These are phyloP conservation scores for Rhyacichthys aspro DNA, from an alignment of 2,797 vertebrate genomes.

Conservation along the genomic window DNA sequence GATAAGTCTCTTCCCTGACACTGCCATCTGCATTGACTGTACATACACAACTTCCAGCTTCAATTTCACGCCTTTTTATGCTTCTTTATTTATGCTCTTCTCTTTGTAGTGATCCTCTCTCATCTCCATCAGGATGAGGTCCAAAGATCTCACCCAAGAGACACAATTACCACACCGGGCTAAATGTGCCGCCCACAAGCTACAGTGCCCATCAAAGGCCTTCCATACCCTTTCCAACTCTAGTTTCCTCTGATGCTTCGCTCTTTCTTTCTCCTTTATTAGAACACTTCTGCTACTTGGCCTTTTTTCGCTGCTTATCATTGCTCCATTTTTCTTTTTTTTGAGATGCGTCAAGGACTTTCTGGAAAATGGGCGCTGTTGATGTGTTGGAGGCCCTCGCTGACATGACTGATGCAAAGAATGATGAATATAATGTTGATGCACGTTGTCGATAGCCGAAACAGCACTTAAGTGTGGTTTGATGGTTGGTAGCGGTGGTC, in stretches of 20 bases:
- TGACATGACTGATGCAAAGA: too few species aligned
- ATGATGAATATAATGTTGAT: slow-evolving; percentile 10
- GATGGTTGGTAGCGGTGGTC: slow-evolving; percentile 54
- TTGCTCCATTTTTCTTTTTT: background rate
- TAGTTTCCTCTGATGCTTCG: slow-evolving; percentile 37
- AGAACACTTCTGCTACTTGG: slow-evolving; percentile 15
- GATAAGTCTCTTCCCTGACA: background rate
- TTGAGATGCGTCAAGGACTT: slow-evolving; percentile 2
- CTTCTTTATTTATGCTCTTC: slow-evolving; percentile 23
- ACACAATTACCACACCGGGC: slow-evolving; percentile 75
- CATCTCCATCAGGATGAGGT: slow-evolving; percentile 66
- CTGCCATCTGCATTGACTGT: background rate
- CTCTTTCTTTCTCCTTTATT: slow-evolving; percentile 43
- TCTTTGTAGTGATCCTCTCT: slow-evolving; percentile 62
- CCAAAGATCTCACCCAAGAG: slow-evolving; percentile 70
- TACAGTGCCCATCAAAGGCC: slow-evolving; percentile 62
- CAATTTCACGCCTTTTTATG: slow-evolving; percentile 4
- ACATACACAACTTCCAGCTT: slow-evolving; percentile 3
- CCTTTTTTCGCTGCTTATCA: slow-evolving; percentile 10
- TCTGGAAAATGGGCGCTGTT: background rate
- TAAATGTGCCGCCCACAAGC: slow-evolving; percentile 70
- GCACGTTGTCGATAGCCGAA: slow-evolving; percentile 3
- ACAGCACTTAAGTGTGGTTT: slow-evolving; percentile 9
- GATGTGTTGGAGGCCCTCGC: too few species aligned
- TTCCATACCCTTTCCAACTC: slow-evolving; percentile 30